A percentile compares a stretch with the other conserved stretches of the same genome.
phyloP scores from a whole-genome alignment of 2,113 vertebrate species.

The Micromys minutus region DNA sequence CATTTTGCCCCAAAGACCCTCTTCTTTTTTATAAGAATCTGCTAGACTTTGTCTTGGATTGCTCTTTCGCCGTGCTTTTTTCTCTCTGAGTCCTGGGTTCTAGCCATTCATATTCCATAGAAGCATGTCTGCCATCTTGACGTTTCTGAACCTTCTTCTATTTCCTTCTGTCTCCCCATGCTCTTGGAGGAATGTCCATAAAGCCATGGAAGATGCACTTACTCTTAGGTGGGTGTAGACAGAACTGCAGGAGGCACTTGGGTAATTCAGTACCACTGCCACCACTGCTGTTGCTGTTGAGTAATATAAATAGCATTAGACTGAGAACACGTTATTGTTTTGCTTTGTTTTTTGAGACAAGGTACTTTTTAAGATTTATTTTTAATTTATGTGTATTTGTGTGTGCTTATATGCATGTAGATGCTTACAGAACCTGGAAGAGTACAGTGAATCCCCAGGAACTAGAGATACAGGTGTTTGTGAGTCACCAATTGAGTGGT shows the following conservation, averaged over 20 bases:
- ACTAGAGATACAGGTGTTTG: neutral
- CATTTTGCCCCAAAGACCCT: neutral
- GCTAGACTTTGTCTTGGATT: neutral
- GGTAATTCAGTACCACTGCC: neutral
- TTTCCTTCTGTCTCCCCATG: conserved; percentile 51
- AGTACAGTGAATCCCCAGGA: neutral
- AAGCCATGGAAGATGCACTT: conserved; percentile 42
- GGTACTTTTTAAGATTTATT: neutral
- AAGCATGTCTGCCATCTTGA: conserved; percentile 44
- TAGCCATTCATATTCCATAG: neutral
- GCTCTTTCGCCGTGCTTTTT: neutral
- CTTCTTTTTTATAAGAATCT: neutral
- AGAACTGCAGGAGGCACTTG: conserved; percentile 27
- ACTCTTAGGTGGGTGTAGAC: conserved; percentile 48
- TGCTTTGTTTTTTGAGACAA: neutral
- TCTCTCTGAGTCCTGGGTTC: neutral
- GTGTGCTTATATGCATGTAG: neutral
- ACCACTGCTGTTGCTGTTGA: neutral
- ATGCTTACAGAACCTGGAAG: neutral
- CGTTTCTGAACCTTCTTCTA: conserved; percentile 49
- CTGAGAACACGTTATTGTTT: conserved; percentile 10
- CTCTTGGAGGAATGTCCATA: conserved; percentile 50
- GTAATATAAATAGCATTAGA: neutral
- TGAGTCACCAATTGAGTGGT: neutral
- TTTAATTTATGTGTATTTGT: neutral